Base-by-base conservation (phyloP, 1,140 invertebrate species). In the Drosophila erecta region DNA sequence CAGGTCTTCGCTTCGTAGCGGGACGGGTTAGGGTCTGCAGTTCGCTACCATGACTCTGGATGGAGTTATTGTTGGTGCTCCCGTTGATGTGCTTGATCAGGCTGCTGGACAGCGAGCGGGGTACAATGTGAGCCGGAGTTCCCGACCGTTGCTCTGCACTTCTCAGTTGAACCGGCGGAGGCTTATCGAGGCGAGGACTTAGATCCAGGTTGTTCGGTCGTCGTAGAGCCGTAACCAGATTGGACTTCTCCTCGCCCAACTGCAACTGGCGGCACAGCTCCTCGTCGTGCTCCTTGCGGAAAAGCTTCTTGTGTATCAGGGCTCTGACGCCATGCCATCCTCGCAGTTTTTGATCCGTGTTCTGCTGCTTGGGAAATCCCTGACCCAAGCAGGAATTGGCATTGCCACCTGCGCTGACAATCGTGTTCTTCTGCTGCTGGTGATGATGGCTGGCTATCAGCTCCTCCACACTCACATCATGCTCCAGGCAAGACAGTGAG, bases 361-460 rank as follows among this genome's bases (percentile, higher is more conserved):
- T 92, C 54, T 92, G 91, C 53, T 92, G 91, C 55, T 92, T 92
- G 43, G 91, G 91, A 38, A 92, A 92, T 24, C 91, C 90, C 70
- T 92, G 90, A n/a, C 91, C 91, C 60, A 92, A 56, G 27, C 72
- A 80, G 11, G 86, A 66, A 5, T 70, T 47, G 17, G 55, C 6
- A 62, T 69, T 61, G 44, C 50, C 35, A 35, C 37, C 56, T 33
- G 27, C 33, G 38, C 47, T 71, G 14, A 56, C 56, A 17, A 60
- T 60, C 55, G 64, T 74, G 53, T 90, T 71, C 49, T 90, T 83
- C 17, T 79, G 70, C 14, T 59, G 67, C 37, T 70, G 70, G 1
- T 60, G 50, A 7, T 75, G 71, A 33, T 79, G 78, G 14, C 55
- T 86, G 53, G 86, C 69, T 30, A 92, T 83, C 3, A 92, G 64